These are phyloP conservation scores for Dicranocentrus wangi DNA, from an alignment of 2,888 invertebrate genomes.

Conservation along the genomic window DNA sequence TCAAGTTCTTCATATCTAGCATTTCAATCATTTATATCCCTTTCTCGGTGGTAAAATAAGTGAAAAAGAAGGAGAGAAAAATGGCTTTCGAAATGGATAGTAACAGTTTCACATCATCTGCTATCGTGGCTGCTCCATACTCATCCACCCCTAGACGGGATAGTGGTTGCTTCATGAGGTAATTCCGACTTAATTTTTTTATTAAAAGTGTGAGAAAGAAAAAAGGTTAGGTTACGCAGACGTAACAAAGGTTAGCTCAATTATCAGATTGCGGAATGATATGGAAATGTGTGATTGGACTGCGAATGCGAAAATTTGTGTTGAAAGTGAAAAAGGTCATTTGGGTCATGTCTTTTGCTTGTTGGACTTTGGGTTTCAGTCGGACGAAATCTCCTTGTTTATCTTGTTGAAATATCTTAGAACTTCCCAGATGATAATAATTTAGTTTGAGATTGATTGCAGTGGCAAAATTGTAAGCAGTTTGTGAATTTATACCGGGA, in stretches of 20 bases:
- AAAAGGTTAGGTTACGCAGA: conserved; percentile 4
- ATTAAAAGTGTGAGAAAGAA: neutral
- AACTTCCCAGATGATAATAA: neutral
- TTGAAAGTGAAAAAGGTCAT: conserved; percentile 13
- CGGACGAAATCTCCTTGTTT: neutral
- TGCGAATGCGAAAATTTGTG: neutral
- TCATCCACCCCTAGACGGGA: conserved; percentile 47
- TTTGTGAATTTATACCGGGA: too few relatives aligned
- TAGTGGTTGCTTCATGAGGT: conserved; percentile 57
- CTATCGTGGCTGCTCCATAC: conserved; percentile 24
- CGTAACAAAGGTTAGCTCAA: neutral
- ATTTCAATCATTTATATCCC: neutral
- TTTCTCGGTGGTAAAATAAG: conserved; percentile 10
- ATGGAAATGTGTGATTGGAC: neutral
- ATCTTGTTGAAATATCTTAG: neutral
- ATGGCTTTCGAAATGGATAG: conserved; percentile 53
- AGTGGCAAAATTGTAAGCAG: too few relatives aligned
- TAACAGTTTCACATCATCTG: conserved; percentile 51
- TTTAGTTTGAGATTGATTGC: neutral
- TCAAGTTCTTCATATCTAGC: conserved; percentile 54
- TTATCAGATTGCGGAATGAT: conserved; percentile 4
- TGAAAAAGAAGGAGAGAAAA: too few relatives aligned
- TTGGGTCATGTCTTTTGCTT: neutral
- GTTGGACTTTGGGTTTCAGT: conserved; percentile 15
- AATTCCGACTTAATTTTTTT: conserved; percentile 14